Conservation (phyloP, 2,113 vertebrate genomes). For the Conger conger region DNA sequence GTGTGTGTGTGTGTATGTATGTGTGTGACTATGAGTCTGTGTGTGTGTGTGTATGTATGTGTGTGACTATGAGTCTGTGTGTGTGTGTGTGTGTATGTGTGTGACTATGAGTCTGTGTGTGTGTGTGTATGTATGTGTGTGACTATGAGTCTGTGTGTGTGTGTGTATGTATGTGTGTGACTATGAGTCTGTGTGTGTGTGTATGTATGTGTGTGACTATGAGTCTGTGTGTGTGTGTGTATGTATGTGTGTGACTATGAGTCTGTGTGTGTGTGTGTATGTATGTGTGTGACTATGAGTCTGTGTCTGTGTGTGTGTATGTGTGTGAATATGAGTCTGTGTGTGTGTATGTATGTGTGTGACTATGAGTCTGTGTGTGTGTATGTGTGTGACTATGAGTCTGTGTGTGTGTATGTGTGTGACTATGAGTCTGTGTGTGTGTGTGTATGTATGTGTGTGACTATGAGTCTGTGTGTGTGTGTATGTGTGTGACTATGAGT, state of each 20-base stretch:
- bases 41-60: background rate
- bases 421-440: too few species aligned
- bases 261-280: slow-evolving; percentile 16
- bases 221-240: background rate
- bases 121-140: slow-evolving; percentile 39
- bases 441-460: background rate
- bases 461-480: background rate
- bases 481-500: background rate
- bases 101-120: background rate
- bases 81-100: background rate
- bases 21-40: background rate
- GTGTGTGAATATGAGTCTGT: background rate
- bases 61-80: background rate
- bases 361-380: too few species aligned
- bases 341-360: too few species aligned
- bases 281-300: slow-evolving; percentile 41
- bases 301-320: slow-evolving; percentile 7
- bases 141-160: slow-evolving; percentile 25
- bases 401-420: too few species aligned
- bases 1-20: background rate
- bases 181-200: too few species aligned
- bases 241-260: background rate
- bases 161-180: too few species aligned
- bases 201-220: background rate
- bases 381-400: too few species aligned